Base-by-base conservation (phyloP, 2,888 invertebrate species). In the Silvanus unidentatus region DNA sequence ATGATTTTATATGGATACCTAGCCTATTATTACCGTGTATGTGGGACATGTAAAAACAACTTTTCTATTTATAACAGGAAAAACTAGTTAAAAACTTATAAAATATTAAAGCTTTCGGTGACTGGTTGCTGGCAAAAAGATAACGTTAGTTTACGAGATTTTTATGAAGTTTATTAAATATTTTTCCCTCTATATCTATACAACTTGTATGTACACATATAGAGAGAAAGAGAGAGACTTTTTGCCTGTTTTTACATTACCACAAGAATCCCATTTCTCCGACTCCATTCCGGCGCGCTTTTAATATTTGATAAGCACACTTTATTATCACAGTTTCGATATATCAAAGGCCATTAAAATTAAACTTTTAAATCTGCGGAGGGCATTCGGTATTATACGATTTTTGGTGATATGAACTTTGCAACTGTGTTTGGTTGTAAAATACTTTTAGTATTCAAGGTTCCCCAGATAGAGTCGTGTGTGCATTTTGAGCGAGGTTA, bases 241-340 rank as follows among this genome's bases (percentile, higher is more conserved):
- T 8, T 5, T 22, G 8, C 22, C 8, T 5, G 4, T 5, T 32
- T 5, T 5, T 12, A 12, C n/a, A 32, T 12, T n/a, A 5, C 12
- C 16, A 35, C 43, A 45, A 46, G 49, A 53, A 52, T 57, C 52
- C 50, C 55, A 50, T 52, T n/a, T n/a, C n/a, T 49, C 44, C 44
- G 39, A 47, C 48, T 45, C 49, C 43, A 45, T 50, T 49, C 52
- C 47, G 46, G 40, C 48, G 44, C 36, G 44, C 44, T 47, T 50
- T 59, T 58, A 59, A 58, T 58, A 58, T 58, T 59, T 57, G 55
- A 59, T 58, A 59, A 59, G 53, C 54, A 50, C 48, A 51, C 45
- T 53, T 56, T 58, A 56, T 59, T 53, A 56, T 52, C 47, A 43
- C 37, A 39, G 15, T 42, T 45, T 45, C 51, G 51, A 55, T 58